phyloP scores from a whole-genome alignment of 2,888 invertebrate species.

The Adelphocoris suturalis region DNA sequence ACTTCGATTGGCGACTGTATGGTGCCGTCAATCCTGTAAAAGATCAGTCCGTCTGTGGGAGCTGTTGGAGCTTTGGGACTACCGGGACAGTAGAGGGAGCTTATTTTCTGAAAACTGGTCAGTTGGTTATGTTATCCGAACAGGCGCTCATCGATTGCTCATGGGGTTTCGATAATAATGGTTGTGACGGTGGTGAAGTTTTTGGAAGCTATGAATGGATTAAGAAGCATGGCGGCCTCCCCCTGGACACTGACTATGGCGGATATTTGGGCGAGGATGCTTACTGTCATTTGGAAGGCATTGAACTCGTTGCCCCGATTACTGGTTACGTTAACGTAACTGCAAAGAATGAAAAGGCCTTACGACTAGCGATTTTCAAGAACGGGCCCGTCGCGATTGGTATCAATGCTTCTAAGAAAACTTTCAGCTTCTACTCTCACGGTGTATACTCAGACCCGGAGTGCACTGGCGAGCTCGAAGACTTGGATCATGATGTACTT shows the following conservation, averaged over 20 bases:
- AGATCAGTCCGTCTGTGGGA: slow-evolving; percentile 98
- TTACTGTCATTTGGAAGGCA: slow-evolving; percentile 89
- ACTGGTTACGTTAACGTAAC: slow-evolving; percentile 96
- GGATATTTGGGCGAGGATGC: slow-evolving; percentile 96
- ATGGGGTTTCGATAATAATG: slow-evolving; percentile 97
- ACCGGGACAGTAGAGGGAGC: slow-evolving; percentile 96
- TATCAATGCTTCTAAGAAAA: slow-evolving; percentile 93
- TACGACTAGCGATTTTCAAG: slow-evolving; percentile 89
- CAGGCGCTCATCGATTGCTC: slow-evolving; percentile 97
- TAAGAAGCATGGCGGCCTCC: slow-evolving; percentile 91
- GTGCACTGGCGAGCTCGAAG: slow-evolving; percentile 83
- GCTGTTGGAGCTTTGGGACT: slow-evolving; percentile 98
- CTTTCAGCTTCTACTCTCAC: slow-evolving; percentile 94
- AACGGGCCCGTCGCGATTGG: slow-evolving; percentile 95
- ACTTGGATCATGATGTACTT: slow-evolving; percentile 94
- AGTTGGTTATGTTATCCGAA: slow-evolving; percentile 90
- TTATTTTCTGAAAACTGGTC: slow-evolving; percentile 89
- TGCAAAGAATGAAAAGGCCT: slow-evolving; percentile 84
- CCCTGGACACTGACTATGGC: slow-evolving; percentile 94
- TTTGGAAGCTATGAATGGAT: slow-evolving; percentile 96
- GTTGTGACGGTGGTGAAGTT: slow-evolving; percentile 98
- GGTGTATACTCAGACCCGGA: slow-evolving; percentile 95
- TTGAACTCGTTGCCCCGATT: slow-evolving; percentile 86
- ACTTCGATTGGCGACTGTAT: slow-evolving; percentile 88
- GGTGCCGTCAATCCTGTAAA: slow-evolving; percentile 96